Percentiles rank a stretch among this genome's conserved stretches.
Evolutionary conservation across 2,113 vertebrate genomes (phyloP).

Genomic region (Cercocebus atys): DNA sequence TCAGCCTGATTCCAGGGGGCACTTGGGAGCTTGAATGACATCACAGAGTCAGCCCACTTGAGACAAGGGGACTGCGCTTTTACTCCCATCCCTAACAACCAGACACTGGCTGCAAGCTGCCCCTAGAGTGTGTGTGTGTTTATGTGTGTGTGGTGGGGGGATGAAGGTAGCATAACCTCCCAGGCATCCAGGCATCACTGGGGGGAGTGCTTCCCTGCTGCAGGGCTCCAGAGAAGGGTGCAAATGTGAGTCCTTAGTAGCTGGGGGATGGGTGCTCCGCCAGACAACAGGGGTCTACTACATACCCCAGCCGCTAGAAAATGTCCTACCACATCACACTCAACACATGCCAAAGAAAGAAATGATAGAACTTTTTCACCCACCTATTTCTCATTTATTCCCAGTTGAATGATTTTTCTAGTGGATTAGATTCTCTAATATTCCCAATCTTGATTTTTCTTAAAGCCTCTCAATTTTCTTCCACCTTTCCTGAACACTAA

Average conservation of each 20-base stretch:
- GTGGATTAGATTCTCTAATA: background rate
- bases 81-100: no score
- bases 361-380: background rate
- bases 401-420: background rate
- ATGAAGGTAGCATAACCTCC: background rate
- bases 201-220: background rate
- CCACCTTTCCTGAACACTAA: background rate
- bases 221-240: background rate
- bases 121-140: background rate
- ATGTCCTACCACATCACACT: background rate
- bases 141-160: no score
- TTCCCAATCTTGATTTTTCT: background rate
- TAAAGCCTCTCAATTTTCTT: background rate
- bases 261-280: no score
- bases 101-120: background rate
- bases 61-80: background rate
- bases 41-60: background rate
- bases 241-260: background rate
- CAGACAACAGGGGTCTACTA: background rate
- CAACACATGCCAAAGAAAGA: background rate
- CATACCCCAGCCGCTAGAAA: background rate
- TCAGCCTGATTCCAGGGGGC: background rate
- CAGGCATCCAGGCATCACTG: background rate
- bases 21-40: background rate
- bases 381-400: background rate